Evolutionary conservation across 2,888 invertebrate genomes (phyloP).

Genomic region (Chymomyza fuscimana): DNA sequence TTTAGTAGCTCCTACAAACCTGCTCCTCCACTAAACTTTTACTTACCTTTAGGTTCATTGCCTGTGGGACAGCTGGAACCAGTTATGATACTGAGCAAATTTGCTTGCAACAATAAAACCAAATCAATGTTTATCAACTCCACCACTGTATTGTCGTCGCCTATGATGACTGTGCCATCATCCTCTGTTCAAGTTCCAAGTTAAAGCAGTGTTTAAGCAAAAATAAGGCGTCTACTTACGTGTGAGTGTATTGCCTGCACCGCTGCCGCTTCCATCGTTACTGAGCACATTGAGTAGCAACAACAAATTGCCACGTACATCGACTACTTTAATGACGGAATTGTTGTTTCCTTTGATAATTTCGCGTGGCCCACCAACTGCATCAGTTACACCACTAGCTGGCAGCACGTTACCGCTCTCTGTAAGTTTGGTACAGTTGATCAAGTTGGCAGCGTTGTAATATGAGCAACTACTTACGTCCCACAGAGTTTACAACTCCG

Average conservation of each 20-base stretch:
- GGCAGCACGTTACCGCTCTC: background rate
- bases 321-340: background rate
- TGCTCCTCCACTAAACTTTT: background rate
- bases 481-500: background rate
- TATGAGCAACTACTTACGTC: background rate
- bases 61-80: conserved; percentile 49
- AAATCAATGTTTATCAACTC: background rate
- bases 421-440: too few species aligned
- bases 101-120: background rate
- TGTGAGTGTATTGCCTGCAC: background rate
- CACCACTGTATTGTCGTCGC: background rate
- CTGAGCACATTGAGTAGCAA: background rate
- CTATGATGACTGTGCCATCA: background rate
- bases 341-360: conserved; percentile 28
- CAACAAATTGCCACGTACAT: conserved; percentile 19
- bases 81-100: conserved; percentile 27
- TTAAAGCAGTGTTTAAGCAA: too few species aligned
- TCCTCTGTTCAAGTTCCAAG: background rate
- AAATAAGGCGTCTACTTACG: too few species aligned
- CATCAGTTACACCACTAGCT: background rate
- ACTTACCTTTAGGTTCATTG: conserved; percentile 39
- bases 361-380: background rate
- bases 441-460: too few species aligned
- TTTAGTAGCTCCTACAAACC: too few species aligned
- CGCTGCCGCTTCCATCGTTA: background rate